Base-by-base conservation (phyloP, 1,140 invertebrate species). In the Listronotus oregonensis region DNA sequence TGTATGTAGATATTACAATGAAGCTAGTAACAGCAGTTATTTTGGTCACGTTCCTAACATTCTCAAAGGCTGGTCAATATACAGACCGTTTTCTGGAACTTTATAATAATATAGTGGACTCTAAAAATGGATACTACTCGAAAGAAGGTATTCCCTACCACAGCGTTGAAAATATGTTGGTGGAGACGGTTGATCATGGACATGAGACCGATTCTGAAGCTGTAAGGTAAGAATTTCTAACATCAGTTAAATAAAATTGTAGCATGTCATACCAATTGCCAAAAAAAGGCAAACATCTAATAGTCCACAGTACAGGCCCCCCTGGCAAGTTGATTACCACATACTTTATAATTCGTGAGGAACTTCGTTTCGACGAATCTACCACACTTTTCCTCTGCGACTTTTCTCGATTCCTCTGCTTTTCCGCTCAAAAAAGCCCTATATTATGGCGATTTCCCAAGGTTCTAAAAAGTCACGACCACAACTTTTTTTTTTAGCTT, bases 151-250 rank as follows among this genome's bases (percentile, higher is more conserved):
- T 66, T 14, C 64, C 64, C 0, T 66, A 66, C 42, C 64, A 66
- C 18, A 21, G 57, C n/a, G 42, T 55, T n/a, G 64, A 66, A 40
- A 66, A 51, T 9, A 40, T 66, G 42, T 42, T 66, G 10, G 57
- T 66, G 10, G 64, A 66, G 27, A 59, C 57, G 34, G 57, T 59
- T 1, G 64, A 66, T 39, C 43, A 66, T 55, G 64, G 64, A 1
- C 64, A 66, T 40, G 57, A 66, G 51, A 61, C 64, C 32, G 58
- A 59, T 15, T 66, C 64, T 17, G 64, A 66, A 66, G 64, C 64
- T n/a, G 18, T 63, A 9, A 68, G 58, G 58, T 61, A 43, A 42
- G 10, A 12, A 3, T 42, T 11, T 42, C 1, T 11, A 14, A 12
- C 12, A 8, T 39, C 7, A 7, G 7, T 39, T 39, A 8, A 8